Percentiles rank a stretch among this genome's conserved stretches.
phyloP scores from a whole-genome alignment of 2,888 invertebrate genomes.

The Hirudinaria manillensis region DNA sequence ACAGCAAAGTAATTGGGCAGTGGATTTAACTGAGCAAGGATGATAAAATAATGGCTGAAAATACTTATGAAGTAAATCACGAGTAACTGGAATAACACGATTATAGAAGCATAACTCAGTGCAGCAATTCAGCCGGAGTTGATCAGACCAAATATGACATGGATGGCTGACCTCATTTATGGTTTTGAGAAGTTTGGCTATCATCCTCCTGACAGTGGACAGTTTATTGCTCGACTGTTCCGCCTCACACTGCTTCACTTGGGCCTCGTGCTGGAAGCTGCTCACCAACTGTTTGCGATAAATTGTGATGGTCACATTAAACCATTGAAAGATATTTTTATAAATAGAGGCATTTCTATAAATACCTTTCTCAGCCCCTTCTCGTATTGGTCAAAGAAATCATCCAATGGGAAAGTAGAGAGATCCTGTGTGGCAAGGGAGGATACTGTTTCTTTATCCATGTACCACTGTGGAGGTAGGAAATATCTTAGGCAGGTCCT shows the following conservation, averaged over 20 bases:
- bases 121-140: no score
- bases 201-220: constrained; percentile 49
- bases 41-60: no score
- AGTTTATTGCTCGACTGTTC: constrained; percentile 47
- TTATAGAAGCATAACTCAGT: no score
- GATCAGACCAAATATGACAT: not conserved
- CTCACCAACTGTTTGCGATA: constrained; percentile 47
- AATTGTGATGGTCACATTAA: not conserved
- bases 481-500: constrained; percentile 54
- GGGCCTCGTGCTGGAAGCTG: constrained; percentile 51
- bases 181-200: constrained; percentile 51
- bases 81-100: no score
- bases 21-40: no score
- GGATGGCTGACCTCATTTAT: constrained; percentile 48
- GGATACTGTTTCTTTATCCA: constrained; percentile 53
- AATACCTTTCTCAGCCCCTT: constrained; percentile 51
- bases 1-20: not conserved
- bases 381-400: constrained; percentile 54
- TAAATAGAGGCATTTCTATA: not conserved
- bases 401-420: constrained; percentile 52
- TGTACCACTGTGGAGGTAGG: constrained; percentile 53
- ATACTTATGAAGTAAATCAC: no score
- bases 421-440: constrained; percentile 49
- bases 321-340: constrained; percentile 3
- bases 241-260: constrained; percentile 46